Percentiles rank a stretch among this genome's conserved stretches.
These are phyloP conservation scores for Pollenia amentaria DNA, from an alignment of 2,888 invertebrate species.

Conservation along the genomic window DNA sequence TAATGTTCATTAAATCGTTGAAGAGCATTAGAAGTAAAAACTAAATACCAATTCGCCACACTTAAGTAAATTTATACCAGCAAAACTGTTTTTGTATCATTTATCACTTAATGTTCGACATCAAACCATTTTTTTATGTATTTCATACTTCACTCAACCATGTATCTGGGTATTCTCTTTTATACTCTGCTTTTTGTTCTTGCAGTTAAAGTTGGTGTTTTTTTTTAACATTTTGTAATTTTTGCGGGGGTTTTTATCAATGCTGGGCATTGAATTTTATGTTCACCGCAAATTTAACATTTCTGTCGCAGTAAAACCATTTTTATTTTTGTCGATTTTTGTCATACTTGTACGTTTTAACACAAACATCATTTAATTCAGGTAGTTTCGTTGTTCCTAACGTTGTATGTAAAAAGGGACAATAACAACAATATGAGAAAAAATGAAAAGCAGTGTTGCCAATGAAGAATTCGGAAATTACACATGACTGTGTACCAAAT, in stretches of 20 bases:
- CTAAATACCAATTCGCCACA: background rate
- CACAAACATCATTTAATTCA: slow-evolving; percentile 22
- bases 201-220: background rate
- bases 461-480: no score
- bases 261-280: slow-evolving; percentile 36
- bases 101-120: slow-evolving; percentile 49
- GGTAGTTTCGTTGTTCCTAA: background rate
- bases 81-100: slow-evolving; percentile 7
- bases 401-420: slow-evolving; percentile 2
- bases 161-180: slow-evolving; percentile 11
- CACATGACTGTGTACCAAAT: no score
- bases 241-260: slow-evolving; percentile 35
- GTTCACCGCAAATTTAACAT: slow-evolving; percentile 53
- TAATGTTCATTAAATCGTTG: slow-evolving; percentile 5
- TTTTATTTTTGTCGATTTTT: slow-evolving; percentile 36
- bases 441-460: no score
- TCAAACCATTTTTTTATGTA: slow-evolving; percentile 28
- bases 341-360: slow-evolving; percentile 20
- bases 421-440: background rate
- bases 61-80: slow-evolving; percentile 7
- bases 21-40: background rate
- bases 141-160: slow-evolving; percentile 28
- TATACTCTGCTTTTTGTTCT: background rate
- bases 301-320: slow-evolving; percentile 43
- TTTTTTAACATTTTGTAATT: background rate